Conservation (phyloP, 1,140 invertebrate species). For the Andrena cerasifolii region DNA sequence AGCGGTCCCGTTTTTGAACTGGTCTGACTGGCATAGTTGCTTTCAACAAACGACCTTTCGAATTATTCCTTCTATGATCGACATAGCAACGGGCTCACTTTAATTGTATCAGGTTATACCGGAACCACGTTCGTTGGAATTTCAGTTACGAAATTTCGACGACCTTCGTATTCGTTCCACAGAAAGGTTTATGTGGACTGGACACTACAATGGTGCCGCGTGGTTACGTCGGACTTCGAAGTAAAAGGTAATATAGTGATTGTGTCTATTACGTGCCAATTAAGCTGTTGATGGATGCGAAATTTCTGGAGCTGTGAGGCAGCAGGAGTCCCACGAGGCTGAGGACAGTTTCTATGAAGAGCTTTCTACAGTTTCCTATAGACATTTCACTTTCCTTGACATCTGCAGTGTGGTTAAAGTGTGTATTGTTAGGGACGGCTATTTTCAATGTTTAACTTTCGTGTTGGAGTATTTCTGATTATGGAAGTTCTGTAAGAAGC, state of each 20-base stretch:
- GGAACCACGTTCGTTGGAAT: slow-evolving; percentile 28
- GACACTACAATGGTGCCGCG: background rate
- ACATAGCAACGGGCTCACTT: background rate
- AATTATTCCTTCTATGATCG: slow-evolving; percentile 7
- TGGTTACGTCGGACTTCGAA: slow-evolving; percentile 1
- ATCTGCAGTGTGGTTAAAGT: too few species aligned
- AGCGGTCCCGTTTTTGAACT: slow-evolving; percentile 9
- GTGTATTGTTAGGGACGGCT: too few species aligned
- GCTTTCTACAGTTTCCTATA: too few species aligned
- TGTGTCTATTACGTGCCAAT: background rate
- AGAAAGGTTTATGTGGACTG: background rate
- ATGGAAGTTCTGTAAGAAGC: too few species aligned
- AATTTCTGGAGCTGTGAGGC: too few species aligned
- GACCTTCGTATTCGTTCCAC: slow-evolving; percentile 30
- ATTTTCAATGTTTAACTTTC: too few species aligned
- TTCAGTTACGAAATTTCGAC: slow-evolving; percentile 33
- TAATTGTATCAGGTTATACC: slow-evolving; percentile 33
- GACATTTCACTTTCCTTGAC: too few species aligned
- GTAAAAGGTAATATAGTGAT: background rate
- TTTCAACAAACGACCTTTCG: slow-evolving; percentile 35
- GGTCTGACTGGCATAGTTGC: background rate
- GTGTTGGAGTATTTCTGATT: too few species aligned
- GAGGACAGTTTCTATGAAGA: too few species aligned
- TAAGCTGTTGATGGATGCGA: too few species aligned
- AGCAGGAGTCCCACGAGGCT: too few species aligned